Percentiles rank a stretch among this genome's conserved stretches.
Evolutionary conservation across 2,113 vertebrate species (phyloP).

Genomic region (Mustela nigripes): DNA sequence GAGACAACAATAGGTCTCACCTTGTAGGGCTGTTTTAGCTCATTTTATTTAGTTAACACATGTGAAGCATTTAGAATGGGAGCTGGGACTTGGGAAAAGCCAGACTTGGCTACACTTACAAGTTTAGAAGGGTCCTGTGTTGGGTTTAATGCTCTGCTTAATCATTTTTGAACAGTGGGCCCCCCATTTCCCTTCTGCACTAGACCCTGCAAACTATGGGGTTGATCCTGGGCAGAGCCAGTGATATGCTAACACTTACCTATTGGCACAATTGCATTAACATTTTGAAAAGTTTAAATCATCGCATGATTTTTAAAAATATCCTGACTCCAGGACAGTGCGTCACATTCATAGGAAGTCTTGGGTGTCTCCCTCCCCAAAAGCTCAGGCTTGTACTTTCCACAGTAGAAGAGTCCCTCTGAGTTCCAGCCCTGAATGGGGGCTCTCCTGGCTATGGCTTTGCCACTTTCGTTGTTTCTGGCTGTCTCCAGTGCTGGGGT

Average conservation of each 20-base stretch:
- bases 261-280: not conserved
- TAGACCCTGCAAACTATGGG: not conserved
- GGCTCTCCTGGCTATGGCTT: not conserved
- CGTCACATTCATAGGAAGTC: not conserved
- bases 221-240: not conserved
- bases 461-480: not conserved
- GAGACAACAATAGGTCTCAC: not conserved
- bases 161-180: not conserved
- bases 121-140: not conserved
- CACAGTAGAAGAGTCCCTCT: not conserved
- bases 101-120: not conserved
- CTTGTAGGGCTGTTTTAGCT: not conserved
- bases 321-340: not conserved
- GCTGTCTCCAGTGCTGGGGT: no score
- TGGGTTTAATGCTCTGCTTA: not conserved
- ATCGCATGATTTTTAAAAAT: not conserved
- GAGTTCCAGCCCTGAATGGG: accelerated
- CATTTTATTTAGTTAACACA: not conserved
- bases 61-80: not conserved
- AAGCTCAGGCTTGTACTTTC: not conserved
- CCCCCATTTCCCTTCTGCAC: not conserved
- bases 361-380: not conserved
- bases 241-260: not conserved
- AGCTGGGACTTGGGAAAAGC: not conserved
- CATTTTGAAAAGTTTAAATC: not conserved